Base-by-base conservation (phyloP, 2,888 invertebrate species). In the Plagiodera versicolora region DNA sequence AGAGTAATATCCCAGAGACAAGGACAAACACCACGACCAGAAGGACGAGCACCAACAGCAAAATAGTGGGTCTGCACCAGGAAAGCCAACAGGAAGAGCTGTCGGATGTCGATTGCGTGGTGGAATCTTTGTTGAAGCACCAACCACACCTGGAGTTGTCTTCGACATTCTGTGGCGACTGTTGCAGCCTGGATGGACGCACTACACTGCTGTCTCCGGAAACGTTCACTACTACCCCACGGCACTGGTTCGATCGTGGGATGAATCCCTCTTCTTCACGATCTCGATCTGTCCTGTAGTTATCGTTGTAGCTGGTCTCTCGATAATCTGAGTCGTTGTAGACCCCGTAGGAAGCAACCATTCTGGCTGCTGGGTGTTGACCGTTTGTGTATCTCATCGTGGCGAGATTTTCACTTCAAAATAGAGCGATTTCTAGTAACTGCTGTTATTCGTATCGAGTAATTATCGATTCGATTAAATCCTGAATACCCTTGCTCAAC, bases 1-100 rank as follows among this genome's bases (percentile, higher is more conserved):
- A 86, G 58, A 86, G 82, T 47, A 86, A 80, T 57, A 85, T 82
- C 54, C 85, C 85, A 66, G 85, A 85, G 65, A 86, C 82, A 73
- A 85, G 78, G 20, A 85, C 83, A 74, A 86, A 86, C 61, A 85
- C 80, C 62, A 85, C 81, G 64, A 86, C 82, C 65, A 86, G 79
- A 49, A 85, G 79, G 51, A 85, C 83, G 64, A 86, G 78, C 30
- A 86, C 79, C 30, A 86, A 80, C 52, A 86, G 77, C 45, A 86
- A 77, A 65, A 85, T 82, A 0, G 85, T 83, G 2, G 85, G 85
- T 68, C 83, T 80, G 75, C 85, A 85, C 83, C 85, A 85, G 45
- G 82, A 80, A 67, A 79, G 77, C 67, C 80, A 79, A 57, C 78
- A 77, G 63, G 81, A 80, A 55, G 80, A 80, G 32, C 79, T 79